These are phyloP conservation scores for Andinoacara biseriatus DNA, from an alignment of 2,113 vertebrate species.

Conservation along the genomic window DNA sequence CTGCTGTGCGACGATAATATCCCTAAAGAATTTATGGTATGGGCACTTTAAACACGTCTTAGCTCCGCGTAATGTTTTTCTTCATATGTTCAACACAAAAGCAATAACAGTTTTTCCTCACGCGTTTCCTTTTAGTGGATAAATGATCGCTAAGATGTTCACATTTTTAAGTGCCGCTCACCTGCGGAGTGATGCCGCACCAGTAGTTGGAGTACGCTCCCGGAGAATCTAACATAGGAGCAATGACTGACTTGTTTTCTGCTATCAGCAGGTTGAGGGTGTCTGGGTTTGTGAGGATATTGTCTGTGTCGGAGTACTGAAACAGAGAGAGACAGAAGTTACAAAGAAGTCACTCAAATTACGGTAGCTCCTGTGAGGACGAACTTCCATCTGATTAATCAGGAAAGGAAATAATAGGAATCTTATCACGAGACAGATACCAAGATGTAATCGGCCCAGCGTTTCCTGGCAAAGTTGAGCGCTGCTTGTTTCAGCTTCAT, in stretches of 20 bases:
- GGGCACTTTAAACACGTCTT: neutral
- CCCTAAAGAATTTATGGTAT: slow-evolving; percentile 78
- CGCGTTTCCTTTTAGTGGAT: neutral
- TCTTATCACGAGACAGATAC: slow-evolving; percentile 70
- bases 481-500: slow-evolving; percentile 96
- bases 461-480: slow-evolving; percentile 86
- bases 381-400: neutral
- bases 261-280: slow-evolving; percentile 87
- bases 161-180: slow-evolving; percentile 44
- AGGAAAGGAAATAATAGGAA: neutral
- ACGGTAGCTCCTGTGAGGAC: neutral
- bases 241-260: slow-evolving; percentile 88
- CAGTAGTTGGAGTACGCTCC: slow-evolving; percentile 98
- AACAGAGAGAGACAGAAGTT: neutral
- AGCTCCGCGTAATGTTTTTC: neutral
- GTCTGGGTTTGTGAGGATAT: slow-evolving; percentile 91
- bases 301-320: slow-evolving; percentile 92
- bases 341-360: neutral
- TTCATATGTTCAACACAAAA: neutral
- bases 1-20: slow-evolving; percentile 91
- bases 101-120: neutral
- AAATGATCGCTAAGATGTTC: neutral
- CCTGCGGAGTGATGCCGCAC: slow-evolving; percentile 98
- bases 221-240: slow-evolving; percentile 94
- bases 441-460: slow-evolving; percentile 91